Percentiles rank a stretch among this genome's conserved stretches.
phyloP scores from a whole-genome alignment of 2,113 vertebrate species.

The Cyprinodon tularosa region DNA sequence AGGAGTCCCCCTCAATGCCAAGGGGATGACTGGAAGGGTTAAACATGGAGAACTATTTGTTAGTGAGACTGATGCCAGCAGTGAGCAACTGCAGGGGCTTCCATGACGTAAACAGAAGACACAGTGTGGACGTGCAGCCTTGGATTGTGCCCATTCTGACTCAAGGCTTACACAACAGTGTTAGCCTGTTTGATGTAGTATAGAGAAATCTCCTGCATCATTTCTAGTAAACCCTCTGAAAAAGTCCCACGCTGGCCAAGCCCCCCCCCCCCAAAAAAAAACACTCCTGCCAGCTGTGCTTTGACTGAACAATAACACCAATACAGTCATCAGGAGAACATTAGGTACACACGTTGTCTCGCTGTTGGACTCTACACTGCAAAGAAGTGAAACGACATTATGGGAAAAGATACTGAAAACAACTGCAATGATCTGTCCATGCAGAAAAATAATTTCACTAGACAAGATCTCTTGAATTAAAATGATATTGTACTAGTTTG shows the following conservation, averaged over 20 bases:
- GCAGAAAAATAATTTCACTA: too few species aligned
- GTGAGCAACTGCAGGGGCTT: constrained; percentile 25
- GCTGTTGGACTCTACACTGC: neutral
- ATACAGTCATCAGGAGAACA: constrained; percentile 17
- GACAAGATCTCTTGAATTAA: too few species aligned
- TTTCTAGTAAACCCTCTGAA: constrained; percentile 51
- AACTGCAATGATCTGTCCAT: too few species aligned
- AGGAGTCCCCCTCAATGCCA: constrained; percentile 52
- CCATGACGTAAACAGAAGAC: constrained; percentile 46
- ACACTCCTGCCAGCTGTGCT: constrained; percentile 8
- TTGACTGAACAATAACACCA: constrained; percentile 3
- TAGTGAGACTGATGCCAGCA: constrained; percentile 35
- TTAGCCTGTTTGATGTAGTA: constrained; percentile 30
- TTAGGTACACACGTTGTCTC: constrained; percentile 1
- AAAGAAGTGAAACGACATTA: too few species aligned
- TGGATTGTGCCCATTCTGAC: constrained; percentile 38
- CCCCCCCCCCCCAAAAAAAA: neutral
- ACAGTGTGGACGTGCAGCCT: constrained; percentile 2
- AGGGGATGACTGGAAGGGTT: constrained; percentile 49
- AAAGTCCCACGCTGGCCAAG: constrained; percentile 4
- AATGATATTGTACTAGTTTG: too few species aligned
- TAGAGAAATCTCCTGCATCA: constrained; percentile 28
- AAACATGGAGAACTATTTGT: constrained; percentile 10
- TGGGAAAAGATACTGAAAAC: too few species aligned
- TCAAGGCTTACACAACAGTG: constrained; percentile 37